Base-by-base conservation (phyloP, 2,888 invertebrate species). In the Agrotis exclamationis region DNA sequence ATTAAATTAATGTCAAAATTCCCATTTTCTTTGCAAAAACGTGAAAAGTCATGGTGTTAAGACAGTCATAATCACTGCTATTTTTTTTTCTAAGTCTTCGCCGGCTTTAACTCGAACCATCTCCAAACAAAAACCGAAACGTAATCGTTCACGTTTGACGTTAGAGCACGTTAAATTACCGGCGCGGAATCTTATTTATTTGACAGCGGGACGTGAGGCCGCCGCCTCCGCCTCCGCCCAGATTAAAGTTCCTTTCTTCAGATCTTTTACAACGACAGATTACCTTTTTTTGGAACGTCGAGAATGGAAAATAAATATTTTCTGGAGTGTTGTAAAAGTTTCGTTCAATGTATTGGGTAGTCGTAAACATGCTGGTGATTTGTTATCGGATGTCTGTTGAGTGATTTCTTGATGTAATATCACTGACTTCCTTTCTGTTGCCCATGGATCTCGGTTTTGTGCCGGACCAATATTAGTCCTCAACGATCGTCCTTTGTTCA, bases 71-170 rank as follows among this genome's bases (percentile, higher is more conserved):
- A 39, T 39, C 39, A 39, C 2, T 39, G 39, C 11, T 39, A 28
- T 3, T 28, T 24, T 16, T n/a, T 20, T n/a, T 4, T 16, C n/a
- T 1, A 22, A 39, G 7, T 54, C 20, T 50, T 48, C 16, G 13
- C 2, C 24, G 11, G 39, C 64, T 56, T 1, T 13, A 65, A 65
- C 74, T 83, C 78, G 69, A 48, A 67, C 80, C 84, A 74, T 51
- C 60, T 54, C 66, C 80, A 69, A 85, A 85, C 77, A 80, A 87
- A 88, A 90, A 85, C 85, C 84, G 75, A 83, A 85, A 86, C 83
- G 86, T 84, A 86, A 87, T 87, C 87, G 87, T 84, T 88, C 88
- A 88, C 89, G 87, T 90, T 90, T 89, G 89, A 89, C 87, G 89
- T 81, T 81, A 82, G 85, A 85, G 85, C 74, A 86, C 88, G 88